These are phyloP conservation scores for Oxyteleia sp. DNA, from an alignment of 2,888 invertebrate genomes.

Conservation along the genomic window DNA sequence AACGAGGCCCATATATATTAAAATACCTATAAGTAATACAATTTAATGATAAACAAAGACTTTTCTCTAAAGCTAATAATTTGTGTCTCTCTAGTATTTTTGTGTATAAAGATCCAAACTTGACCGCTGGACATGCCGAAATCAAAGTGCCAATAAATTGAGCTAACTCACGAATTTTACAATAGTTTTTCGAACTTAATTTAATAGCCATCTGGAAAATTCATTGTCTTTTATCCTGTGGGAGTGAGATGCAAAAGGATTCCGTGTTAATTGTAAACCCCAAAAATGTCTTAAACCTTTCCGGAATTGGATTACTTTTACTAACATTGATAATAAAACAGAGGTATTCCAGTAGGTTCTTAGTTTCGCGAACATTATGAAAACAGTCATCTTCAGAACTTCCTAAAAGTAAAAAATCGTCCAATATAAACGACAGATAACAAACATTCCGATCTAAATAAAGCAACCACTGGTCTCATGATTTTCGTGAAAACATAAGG, in stretches of 20 bases:
- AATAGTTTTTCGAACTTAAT: background rate
- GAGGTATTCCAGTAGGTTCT: background rate
- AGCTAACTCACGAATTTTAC: conserved; percentile 58
- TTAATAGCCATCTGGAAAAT: background rate
- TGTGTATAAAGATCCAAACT: conserved; percentile 37
- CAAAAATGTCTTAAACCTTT: background rate
- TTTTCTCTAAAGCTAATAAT: conserved; percentile 21
- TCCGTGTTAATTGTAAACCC: conserved; percentile 9
- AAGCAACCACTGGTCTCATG: conserved; percentile 53
- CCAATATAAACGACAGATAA: conserved; percentile 26
- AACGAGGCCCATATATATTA: conserved; percentile 15
- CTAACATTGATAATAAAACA: background rate
- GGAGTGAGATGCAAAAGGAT: conserved; percentile 21
- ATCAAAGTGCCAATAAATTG: conserved; percentile 50
- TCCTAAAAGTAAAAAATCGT: conserved; percentile 41
- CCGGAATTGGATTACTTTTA: background rate
- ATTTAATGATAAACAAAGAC: conserved; percentile 5
- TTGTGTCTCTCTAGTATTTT: conserved; percentile 54
- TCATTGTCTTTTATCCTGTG: conserved; percentile 44
- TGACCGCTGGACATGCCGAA: conserved; percentile 49
- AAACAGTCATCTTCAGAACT: background rate
- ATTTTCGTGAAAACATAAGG: conserved; percentile 63
- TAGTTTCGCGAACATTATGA: background rate
- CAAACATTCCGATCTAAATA: conserved; percentile 10
- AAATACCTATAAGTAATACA: conserved; percentile 3